These are phyloP conservation scores for Phalacrocorax aristotelis DNA, from an alignment of 2,113 vertebrate species.

Conservation along the genomic window DNA sequence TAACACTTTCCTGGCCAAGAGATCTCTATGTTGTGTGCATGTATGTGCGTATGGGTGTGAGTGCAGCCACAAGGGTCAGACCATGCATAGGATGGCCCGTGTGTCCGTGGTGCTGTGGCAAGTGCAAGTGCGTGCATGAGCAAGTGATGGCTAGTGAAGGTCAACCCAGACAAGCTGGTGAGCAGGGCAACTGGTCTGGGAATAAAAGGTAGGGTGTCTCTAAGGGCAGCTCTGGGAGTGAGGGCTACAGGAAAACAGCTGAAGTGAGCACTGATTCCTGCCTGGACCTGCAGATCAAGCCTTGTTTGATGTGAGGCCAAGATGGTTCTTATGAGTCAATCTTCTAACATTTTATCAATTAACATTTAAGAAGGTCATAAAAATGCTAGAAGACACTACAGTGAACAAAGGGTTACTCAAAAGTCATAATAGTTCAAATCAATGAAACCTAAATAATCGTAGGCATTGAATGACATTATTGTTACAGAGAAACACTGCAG, in stretches of 20 bases:
- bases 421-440: neutral
- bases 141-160: fast-evolving
- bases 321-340: neutral
- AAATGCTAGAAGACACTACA: neutral
- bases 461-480: neutral
- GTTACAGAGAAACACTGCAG: neutral
- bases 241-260: neutral
- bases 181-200: neutral
- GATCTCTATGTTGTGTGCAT: fast-evolving
- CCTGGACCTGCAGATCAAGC: neutral
- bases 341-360: neutral
- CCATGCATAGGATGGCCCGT: fast-evolving
- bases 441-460: neutral
- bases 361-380: neutral
- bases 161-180: neutral
- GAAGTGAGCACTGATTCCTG: neutral
- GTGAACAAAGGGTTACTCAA: neutral
- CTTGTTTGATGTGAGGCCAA: neutral
- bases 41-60: too few relatives aligned
- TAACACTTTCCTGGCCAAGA: neutral
- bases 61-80: neutral
- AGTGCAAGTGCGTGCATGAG: fast-evolving
- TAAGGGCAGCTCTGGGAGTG: neutral
- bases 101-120: fast-evolving
- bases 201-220: neutral